Evolutionary conservation across 2,797 vertebrate species (phyloP), one percentile per base, ranked within the genome.

Genomic region (Chiroxiphia lanceolata): DNA sequence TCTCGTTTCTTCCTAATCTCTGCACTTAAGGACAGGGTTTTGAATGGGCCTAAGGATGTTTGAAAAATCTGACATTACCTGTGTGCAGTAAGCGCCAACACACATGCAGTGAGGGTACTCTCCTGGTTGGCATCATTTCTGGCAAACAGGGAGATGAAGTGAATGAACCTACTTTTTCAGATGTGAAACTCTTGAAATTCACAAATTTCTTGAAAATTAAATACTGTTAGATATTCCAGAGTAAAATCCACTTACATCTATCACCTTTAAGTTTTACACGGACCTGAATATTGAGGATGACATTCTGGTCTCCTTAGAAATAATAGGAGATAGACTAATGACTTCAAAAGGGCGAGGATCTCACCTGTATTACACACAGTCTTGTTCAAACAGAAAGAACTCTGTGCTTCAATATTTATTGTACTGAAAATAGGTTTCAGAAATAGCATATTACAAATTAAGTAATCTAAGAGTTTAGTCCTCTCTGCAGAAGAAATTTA

Each of bases 61-160:
- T 31, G 26, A 78, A 36, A 82, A 26, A 9, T 72, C n/a, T 80
- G 20, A 23, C 12, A 6, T 8, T 27, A 31, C 15, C 15, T 70
- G 34, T 18, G 31, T 31, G 11, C 16, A 29, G 3, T 7, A 16
- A 38, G 18, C 33, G 33, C 21, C 38, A 53, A 13, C 17, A 36
- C 4, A 6, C 0, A 1, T 0, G 1, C 29, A 54, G 12, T 27
- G 71, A 81, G 11, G 19, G 63, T 70, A 21, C 11, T 74, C 10
- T 56, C 40, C 75, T 48, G 22, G 18, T 29, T 87, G 36, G 13
- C 23, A 31, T 45, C 5, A 0, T 20, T 18, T 56, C 51, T 77
- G 3, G n/a, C 5, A 15, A 40, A 59, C 3, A 72, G 33, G 19
- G 19, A 38, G 10, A 67, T 10, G 6, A 59, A 36, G 15, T 25